Percentiles rank a stretch among this genome's conserved stretches.
These are phyloP conservation scores for Macrotis lagotis DNA, from an alignment of 2,113 vertebrate genomes.

Conservation along the genomic window DNA sequence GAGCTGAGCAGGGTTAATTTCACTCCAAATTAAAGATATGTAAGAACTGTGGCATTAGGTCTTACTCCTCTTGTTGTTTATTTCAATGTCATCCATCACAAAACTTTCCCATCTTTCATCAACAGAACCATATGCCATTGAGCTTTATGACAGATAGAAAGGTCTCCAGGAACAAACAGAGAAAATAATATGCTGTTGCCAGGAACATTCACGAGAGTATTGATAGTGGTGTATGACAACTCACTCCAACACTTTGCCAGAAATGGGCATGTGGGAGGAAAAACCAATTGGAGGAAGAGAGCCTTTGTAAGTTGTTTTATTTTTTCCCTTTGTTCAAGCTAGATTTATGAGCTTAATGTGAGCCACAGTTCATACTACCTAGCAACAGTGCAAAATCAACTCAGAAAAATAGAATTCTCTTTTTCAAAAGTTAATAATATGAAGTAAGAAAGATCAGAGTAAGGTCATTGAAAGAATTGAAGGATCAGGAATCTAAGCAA, in stretches of 20 bases:
- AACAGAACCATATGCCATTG: slow-evolving; percentile 59
- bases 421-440: slow-evolving; percentile 50
- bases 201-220: slow-evolving; percentile 53
- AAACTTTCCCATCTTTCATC: slow-evolving; percentile 41
- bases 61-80: slow-evolving; percentile 10
- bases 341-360: slow-evolving; percentile 43
- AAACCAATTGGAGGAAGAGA: slow-evolving; percentile 35
- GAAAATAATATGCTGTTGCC: slow-evolving; percentile 61
- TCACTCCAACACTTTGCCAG: slow-evolving; percentile 27
- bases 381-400: slow-evolving; percentile 58
- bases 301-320: slow-evolving; percentile 9
- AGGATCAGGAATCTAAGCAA: slow-evolving; percentile 4
- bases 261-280: slow-evolving; percentile 13
- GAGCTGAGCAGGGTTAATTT: not conserved
- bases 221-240: slow-evolving; percentile 52
- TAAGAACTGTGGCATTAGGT: not conserved
- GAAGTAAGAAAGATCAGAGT: slow-evolving; percentile 10
- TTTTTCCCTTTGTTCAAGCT: slow-evolving; percentile 37
- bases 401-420: slow-evolving; percentile 50
- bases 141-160: slow-evolving; percentile 53
- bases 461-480: slow-evolving; percentile 17
- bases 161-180: slow-evolving; percentile 70
- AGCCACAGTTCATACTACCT: slow-evolving; percentile 43
- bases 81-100: slow-evolving; percentile 4
- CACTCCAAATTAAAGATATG: slow-evolving; percentile 24